Percentiles rank a stretch among this genome's conserved stretches.
phyloP scores from a whole-genome alignment of 23 tunicate species.

The Clavelina lepadiformis region DNA sequence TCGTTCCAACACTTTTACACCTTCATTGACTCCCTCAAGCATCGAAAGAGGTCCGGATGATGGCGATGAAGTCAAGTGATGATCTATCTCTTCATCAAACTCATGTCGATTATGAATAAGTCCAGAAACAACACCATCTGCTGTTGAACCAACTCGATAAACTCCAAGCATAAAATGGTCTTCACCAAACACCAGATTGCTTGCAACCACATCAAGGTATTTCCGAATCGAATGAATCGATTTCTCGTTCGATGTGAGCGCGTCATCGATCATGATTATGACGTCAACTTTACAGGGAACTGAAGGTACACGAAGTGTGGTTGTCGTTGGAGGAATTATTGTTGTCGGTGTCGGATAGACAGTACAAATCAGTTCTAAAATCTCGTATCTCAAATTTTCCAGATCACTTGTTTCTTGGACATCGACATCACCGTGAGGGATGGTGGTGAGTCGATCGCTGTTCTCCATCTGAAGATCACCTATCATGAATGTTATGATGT shows the following conservation, averaged over 20 bases:
- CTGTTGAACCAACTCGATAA: slow-evolving; percentile 12
- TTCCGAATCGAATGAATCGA: not conserved
- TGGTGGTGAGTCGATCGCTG: slow-evolving; percentile 23
- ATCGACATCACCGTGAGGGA: slow-evolving; percentile 23
- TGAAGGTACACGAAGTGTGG: slow-evolving; percentile 1
- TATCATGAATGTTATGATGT: slow-evolving; percentile 38
- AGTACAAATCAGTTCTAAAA: slow-evolving; percentile 50
- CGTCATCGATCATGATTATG: slow-evolving; percentile 46
- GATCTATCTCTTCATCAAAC: not conserved
- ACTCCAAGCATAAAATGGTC: slow-evolving; percentile 18
- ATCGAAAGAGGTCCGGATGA: slow-evolving; percentile 19
- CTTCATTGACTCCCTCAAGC: slow-evolving; percentile 8
- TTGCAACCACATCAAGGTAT: slow-evolving; percentile 2
- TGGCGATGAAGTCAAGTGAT: slow-evolving; percentile 2
- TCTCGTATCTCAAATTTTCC: slow-evolving; percentile 33
- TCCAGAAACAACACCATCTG: slow-evolving; percentile 6
- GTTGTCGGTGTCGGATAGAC: slow-evolving; percentile 7
- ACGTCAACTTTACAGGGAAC: slow-evolving; percentile 51
- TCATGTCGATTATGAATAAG: slow-evolving; percentile 8
- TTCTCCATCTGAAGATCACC: slow-evolving; percentile 22
- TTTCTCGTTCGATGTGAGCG: not conserved
- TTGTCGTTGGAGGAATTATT: slow-evolving; percentile 1
- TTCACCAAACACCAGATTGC: slow-evolving; percentile 8
- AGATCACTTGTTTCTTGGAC: slow-evolving; percentile 12
- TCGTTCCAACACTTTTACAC: slow-evolving; percentile 1